Base-by-base conservation (phyloP, 2,113 vertebrate species). In the Grammatotria lemairii region DNA sequence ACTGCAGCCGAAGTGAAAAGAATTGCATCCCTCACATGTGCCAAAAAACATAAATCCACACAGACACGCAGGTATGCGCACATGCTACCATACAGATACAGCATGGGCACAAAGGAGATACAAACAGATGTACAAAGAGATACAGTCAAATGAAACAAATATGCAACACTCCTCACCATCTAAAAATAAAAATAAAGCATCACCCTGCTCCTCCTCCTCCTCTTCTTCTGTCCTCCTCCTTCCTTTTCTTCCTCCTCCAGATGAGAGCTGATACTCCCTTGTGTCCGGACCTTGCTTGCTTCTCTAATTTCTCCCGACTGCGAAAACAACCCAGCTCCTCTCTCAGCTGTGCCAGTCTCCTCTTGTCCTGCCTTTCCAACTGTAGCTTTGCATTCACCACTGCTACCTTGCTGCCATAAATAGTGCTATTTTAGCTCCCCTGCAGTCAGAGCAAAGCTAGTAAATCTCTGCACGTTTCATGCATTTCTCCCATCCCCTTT, bases 391-490 rank as follows among this genome's bases (percentile, higher is more conserved):
- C 84, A 86, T 93, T 86, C 70, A 14, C 73, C 81, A 14, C 86
- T 79, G 85, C 12, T 42, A 88, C 83, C 73, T 73, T 86, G 90
- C 85, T 80, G 87, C 92, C 84, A 88, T 91, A 82, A 88, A 91
- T 84, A 83, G 73, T 57, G 75, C 88, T 90, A 87, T 91, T 91
- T 90, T 92, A 94, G 94, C 91, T 90, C 90, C 89, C 78, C 93
- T 88, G 92, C 89, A 90, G 88, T 83, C 82, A 65, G 51, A 75
- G 88, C 85, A 90, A 88, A 85, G 90, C 91, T 87, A 92, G 91
- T 93, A 94, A 94, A 94, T 94, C 90, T 93, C 80, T 89, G 92
- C 91, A 94, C 80, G 84, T 92, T 93, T 88, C 87, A 70, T 85
- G 87, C 60, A n/a, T 86, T 88, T 80, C 83, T 89, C 91, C 89